Percentiles rank a stretch among this genome's conserved stretches.
phyloP scores from a whole-genome alignment of 2,888 invertebrate species.

The Acanthosepion lycidas region DNA sequence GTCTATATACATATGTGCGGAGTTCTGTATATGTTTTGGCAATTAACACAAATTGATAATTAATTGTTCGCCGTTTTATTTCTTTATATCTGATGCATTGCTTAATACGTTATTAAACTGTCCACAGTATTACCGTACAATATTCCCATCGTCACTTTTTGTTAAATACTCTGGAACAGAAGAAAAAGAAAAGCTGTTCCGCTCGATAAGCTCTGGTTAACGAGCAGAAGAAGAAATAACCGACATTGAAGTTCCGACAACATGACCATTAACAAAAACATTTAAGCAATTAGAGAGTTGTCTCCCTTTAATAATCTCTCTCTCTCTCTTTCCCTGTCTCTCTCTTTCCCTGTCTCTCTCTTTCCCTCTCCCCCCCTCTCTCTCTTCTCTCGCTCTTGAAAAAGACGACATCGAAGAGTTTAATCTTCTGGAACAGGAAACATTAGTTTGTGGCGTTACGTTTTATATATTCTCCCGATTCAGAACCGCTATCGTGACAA shows the following conservation, averaged over 20 bases:
- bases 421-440: conserved; percentile 22
- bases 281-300: background rate
- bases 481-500: background rate
- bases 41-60: background rate
- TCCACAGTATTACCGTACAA: background rate
- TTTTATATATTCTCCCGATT: background rate
- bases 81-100: background rate
- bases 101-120: background rate
- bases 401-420: background rate
- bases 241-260: background rate
- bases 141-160: background rate
- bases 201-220: conserved; percentile 33
- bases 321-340: too few relatives aligned
- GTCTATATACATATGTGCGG: background rate
- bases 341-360: too few relatives aligned
- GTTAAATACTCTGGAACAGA: background rate
- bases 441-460: background rate
- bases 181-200: background rate
- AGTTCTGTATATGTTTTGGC: background rate
- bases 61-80: background rate
- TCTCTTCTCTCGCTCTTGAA: background rate
- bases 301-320: background rate
- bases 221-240: background rate
- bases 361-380: too few relatives aligned
- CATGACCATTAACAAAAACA: background rate